Evolutionary conservation across 2,888 invertebrate species (phyloP).

Genomic region (Lasioglossum lativentre): DNA sequence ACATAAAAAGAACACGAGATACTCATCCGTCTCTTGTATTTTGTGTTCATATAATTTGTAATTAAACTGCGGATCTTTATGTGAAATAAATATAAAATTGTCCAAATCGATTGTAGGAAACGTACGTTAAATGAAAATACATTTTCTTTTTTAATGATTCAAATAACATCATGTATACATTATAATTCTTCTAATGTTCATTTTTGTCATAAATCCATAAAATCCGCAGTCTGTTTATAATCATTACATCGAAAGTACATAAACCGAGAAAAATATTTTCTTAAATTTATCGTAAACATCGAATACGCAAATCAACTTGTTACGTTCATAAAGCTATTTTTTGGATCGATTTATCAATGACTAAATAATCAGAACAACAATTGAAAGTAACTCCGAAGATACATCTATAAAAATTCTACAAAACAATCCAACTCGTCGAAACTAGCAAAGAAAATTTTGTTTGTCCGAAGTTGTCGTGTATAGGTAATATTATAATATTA

Average conservation of each 20-base stretch:
- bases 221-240: constrained; percentile 1
- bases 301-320: not conserved
- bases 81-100: not conserved
- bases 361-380: not conserved
- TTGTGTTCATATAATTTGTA: not conserved
- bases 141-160: not conserved
- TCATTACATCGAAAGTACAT: constrained; percentile 2
- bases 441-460: not conserved
- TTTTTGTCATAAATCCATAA: not conserved
- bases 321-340: not conserved
- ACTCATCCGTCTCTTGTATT: not conserved
- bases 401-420: not conserved
- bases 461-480: constrained; percentile 18
- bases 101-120: not conserved
- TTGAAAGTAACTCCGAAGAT: not conserved
- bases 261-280: not conserved
- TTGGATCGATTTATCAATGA: not conserved
- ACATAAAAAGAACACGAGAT: not conserved
- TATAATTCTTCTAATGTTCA: not conserved
- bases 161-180: too few relatives aligned
- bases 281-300: not conserved
- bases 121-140: not conserved
- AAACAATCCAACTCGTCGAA: not conserved
- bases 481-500: constrained; percentile 43
- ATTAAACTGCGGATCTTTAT: not conserved